These are phyloP conservation scores for Zygogramma bicolorata DNA, from an alignment of 2,888 invertebrate species.

Conservation along the genomic window DNA sequence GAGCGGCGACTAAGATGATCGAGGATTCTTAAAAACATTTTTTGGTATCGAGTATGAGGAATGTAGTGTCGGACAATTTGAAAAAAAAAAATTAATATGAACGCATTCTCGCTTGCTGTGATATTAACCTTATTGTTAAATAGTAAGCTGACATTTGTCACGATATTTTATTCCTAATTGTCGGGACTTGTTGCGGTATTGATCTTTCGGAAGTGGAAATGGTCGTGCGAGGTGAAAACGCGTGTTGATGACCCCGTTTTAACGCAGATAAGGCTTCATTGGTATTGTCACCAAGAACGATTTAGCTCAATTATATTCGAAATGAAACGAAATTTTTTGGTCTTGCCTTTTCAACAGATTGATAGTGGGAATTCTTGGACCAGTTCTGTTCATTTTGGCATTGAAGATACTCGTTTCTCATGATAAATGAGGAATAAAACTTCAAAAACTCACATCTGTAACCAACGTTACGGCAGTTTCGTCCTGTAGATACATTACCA, in stretches of 20 bases:
- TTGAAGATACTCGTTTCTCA: too few species aligned
- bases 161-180: neutral
- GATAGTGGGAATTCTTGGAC: too few species aligned
- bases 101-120: neutral
- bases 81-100: neutral
- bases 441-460: too few species aligned
- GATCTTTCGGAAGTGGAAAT: neutral
- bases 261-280: neutral
- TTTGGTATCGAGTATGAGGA: neutral
- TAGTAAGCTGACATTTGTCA: slow-evolving; percentile 1
- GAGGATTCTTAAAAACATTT: neutral
- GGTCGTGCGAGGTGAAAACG: neutral
- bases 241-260: neutral
- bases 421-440: too few species aligned
- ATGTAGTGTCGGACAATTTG: slow-evolving; percentile 3
- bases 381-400: too few species aligned
- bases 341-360: too few species aligned
- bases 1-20: neutral
- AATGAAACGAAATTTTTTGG: too few species aligned
- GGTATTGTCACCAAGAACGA: neutral
- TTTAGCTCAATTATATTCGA: neutral
- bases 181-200: neutral
- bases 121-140: slow-evolving; percentile 7
- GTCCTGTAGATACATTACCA: too few species aligned
- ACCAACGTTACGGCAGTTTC: too few species aligned